phyloP scores from a whole-genome alignment of 2,797 vertebrate species.

The Sebastes flavidus region DNA sequence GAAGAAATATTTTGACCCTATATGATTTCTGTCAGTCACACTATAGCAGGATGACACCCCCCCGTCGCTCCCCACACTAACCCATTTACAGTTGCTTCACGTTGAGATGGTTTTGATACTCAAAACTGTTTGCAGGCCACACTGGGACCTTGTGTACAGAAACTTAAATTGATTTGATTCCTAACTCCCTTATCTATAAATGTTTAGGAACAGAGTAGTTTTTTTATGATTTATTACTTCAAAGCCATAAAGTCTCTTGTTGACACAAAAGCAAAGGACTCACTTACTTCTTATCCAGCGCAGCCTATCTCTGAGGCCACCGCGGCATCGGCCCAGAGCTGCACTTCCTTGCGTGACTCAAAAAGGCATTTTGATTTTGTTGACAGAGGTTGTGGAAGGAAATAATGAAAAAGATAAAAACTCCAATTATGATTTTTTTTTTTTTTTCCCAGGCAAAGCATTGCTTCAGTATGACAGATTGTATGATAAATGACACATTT shows the following conservation, averaged over 20 bases:
- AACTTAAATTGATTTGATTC: slow-evolving; percentile 89
- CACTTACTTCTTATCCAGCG: slow-evolving; percentile 72
- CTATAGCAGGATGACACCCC: slow-evolving; percentile 40
- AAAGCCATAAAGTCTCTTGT: slow-evolving; percentile 83
- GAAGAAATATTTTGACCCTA: slow-evolving; percentile 12
- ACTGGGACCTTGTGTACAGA: slow-evolving; percentile 79
- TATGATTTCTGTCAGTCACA: slow-evolving; percentile 47
- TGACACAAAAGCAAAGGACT: slow-evolving; percentile 79
- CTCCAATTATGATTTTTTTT: slow-evolving; percentile 81
- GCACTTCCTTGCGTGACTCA: slow-evolving; percentile 61
- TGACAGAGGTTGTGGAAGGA: slow-evolving; percentile 81
- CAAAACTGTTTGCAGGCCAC: slow-evolving; percentile 76
- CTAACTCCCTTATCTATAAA: slow-evolving; percentile 88
- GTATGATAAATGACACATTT: slow-evolving; percentile 79
- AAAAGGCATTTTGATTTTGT: slow-evolving; percentile 83
- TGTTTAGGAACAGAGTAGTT: slow-evolving; percentile 84
- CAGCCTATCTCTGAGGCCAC: slow-evolving; percentile 75
- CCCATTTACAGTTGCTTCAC: slow-evolving; percentile 83
- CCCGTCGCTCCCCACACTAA: slow-evolving; percentile 51
- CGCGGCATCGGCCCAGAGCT: slow-evolving; percentile 52
- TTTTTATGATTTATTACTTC: slow-evolving; percentile 92
- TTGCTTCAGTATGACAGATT: slow-evolving; percentile 72
- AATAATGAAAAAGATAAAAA: slow-evolving; percentile 86
- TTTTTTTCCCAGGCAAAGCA: slow-evolving; percentile 36
- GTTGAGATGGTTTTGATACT: slow-evolving; percentile 81